Conservation (phyloP, 2,113 vertebrate species). For the Mustelus asterias region DNA sequence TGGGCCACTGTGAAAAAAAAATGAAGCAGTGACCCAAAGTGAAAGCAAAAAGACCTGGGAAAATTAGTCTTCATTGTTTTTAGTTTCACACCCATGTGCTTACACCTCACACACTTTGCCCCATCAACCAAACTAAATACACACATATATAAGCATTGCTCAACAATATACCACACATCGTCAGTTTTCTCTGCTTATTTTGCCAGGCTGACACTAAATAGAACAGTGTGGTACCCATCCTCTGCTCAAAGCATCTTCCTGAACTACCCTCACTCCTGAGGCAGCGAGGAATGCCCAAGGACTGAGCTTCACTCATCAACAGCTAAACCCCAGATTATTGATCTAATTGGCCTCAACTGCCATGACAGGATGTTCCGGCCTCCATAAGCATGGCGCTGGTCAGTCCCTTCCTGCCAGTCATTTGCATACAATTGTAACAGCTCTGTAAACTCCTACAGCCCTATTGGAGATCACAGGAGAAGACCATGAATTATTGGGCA, state of each 20-base stretch:
- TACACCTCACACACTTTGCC: background rate
- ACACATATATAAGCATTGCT: background rate
- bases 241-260: background rate
- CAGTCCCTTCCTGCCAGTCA: background rate
- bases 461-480: background rate
- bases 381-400: background rate
- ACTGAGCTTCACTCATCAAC: background rate
- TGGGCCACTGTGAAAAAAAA: background rate
- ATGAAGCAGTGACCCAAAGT: too few relatives aligned
- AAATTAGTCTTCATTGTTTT: background rate
- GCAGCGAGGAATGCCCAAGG: background rate
- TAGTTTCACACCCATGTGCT: background rate
- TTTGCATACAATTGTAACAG: background rate
- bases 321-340: background rate
- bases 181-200: background rate
- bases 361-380: background rate
- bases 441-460: background rate
- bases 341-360: background rate
- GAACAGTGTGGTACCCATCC: background rate
- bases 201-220: background rate
- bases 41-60: background rate
- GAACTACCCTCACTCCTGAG: background rate
- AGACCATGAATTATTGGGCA: background rate
- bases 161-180: background rate
- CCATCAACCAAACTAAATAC: background rate